A percentile compares a stretch with the other conserved stretches of the same genome.
Evolutionary conservation across 2,113 vertebrate species (phyloP).

Genomic region (Sander vitreus): DNA sequence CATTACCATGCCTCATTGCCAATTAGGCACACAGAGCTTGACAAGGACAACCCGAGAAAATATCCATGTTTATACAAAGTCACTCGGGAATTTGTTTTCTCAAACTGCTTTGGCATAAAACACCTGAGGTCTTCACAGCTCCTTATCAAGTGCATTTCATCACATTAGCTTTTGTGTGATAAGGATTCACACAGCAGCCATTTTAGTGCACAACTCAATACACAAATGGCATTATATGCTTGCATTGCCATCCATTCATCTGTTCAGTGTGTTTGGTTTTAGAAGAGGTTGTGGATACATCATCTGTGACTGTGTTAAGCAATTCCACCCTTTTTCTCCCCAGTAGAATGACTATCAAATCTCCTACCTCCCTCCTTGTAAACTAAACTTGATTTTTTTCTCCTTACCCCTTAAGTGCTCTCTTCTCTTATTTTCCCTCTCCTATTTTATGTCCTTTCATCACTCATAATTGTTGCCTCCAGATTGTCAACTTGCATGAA

Average conservation of each 20-base stretch:
- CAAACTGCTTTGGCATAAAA: conserved; percentile 25
- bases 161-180: conserved; percentile 47
- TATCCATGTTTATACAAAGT: neutral
- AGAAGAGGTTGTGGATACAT: conserved; percentile 44
- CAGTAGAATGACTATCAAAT: conserved; percentile 31
- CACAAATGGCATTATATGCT: conserved; percentile 70
- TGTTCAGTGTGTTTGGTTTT: conserved; percentile 53
- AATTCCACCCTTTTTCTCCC: conserved; percentile 20
- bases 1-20: neutral
- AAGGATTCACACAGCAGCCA: conserved; percentile 39
- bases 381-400: conserved; percentile 47
- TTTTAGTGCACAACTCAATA: conserved; percentile 62
- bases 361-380: conserved; percentile 23
- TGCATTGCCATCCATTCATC: conserved; percentile 55
- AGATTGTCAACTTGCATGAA: conserved; percentile 86
- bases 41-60: conserved; percentile 10
- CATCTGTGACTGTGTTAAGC: conserved; percentile 33
- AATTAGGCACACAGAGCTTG: neutral
- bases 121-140: conserved; percentile 48
- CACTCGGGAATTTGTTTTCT: conserved; percentile 19
- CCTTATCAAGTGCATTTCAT: conserved; percentile 30
- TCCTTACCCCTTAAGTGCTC: conserved; percentile 55
- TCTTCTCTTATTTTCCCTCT: conserved; percentile 66
- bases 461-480: conserved; percentile 80
- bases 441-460: conserved; percentile 66